Percentiles rank a stretch among this genome's conserved stretches.
phyloP scores from a whole-genome alignment of 2,888 invertebrate genomes.

The Spilarctia lutea region DNA sequence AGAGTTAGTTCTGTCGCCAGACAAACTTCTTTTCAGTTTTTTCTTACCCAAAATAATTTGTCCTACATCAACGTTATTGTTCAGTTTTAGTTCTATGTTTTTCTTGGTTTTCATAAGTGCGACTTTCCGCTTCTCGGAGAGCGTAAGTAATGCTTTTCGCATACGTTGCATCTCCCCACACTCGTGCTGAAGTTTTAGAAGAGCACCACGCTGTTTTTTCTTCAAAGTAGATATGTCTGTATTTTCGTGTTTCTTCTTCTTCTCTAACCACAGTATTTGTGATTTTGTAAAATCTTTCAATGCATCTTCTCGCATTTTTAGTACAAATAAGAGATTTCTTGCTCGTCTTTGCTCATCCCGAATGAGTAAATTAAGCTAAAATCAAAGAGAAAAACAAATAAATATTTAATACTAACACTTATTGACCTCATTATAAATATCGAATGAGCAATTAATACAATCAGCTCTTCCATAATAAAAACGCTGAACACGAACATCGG shows the following conservation, averaged over 20 bases:
- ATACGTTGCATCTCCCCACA: conserved; percentile 89
- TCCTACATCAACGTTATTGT: conserved; percentile 72
- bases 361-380: conserved; percentile 83
- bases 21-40: conserved; percentile 68
- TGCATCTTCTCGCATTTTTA: conserved; percentile 83
- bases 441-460: not conserved
- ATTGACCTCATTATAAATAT: not conserved
- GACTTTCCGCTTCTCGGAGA: conserved; percentile 78
- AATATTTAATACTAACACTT: not conserved
- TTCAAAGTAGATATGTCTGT: conserved; percentile 85
- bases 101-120: conserved; percentile 81
- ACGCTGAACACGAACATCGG: conserved; percentile 26
- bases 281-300: conserved; percentile 82
- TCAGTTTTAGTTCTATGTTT: conserved; percentile 77
- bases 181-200: conserved; percentile 89
- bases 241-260: conserved; percentile 80
- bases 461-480: not conserved
- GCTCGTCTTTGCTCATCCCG: conserved; percentile 84
- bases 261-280: conserved; percentile 81
- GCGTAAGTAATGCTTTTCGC: conserved; percentile 77
- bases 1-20: conserved; percentile 64
- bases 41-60: conserved; percentile 75
- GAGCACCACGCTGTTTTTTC: conserved; percentile 89
- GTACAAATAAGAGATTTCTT: conserved; percentile 77
- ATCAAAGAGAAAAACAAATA: conserved; percentile 37